Conservation (phyloP, 2,797 vertebrate species). For the Phoebastria nigripes region DNA sequence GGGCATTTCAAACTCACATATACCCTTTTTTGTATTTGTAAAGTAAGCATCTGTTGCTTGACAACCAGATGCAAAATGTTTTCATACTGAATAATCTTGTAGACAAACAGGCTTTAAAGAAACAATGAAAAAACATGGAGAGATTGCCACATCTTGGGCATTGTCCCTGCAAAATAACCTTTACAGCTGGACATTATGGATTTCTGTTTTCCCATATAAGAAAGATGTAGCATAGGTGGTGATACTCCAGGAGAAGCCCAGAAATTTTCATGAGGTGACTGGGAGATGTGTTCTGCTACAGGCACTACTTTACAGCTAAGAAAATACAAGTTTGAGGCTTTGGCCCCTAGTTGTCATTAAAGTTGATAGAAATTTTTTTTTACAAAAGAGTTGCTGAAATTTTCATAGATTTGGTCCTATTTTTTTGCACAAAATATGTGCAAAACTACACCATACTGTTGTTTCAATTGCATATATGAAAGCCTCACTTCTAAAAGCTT, state of each 20-base stretch:
- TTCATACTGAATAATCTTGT: slow-evolving; percentile 5
- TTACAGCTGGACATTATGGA: background rate
- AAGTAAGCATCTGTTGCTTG: slow-evolving; percentile 29
- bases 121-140: background rate
- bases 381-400: background rate
- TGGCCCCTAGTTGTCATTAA: background rate
- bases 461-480: background rate
- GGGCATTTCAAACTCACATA: slow-evolving; percentile 7
- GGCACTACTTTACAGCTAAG: background rate
- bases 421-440: background rate
- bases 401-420: background rate
- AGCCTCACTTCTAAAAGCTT: background rate
- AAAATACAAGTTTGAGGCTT: background rate
- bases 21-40: background rate
- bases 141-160: background rate
- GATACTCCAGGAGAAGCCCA: background rate
- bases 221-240: background rate
- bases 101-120: slow-evolving; percentile 22
- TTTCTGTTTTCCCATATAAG: background rate
- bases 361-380: background rate
- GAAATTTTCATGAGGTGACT: background rate
- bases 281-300: background rate
- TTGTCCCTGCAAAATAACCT: background rate
- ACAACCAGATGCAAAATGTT: slow-evolving; percentile 39
- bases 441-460: background rate